phyloP scores from a whole-genome alignment of 1,140 invertebrate genomes.

The Oncopodura yosiiana region DNA sequence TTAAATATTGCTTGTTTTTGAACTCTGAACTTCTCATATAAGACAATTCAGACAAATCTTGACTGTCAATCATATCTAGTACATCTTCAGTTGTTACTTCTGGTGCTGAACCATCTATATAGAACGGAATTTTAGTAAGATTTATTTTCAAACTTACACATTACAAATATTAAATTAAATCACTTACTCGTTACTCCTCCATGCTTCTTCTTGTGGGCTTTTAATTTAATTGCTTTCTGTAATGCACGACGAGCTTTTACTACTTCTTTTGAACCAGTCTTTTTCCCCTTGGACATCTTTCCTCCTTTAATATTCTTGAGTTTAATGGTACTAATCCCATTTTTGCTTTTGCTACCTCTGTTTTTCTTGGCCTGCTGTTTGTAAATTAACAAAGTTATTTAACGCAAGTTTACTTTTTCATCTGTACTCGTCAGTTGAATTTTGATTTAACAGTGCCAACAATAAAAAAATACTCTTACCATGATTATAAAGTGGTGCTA shows the following conservation, averaged over 20 bases:
- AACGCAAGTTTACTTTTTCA: too few species aligned
- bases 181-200: background rate
- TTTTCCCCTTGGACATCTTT: conserved; percentile 30
- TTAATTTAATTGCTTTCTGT: conserved; percentile 9
- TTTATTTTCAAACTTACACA: background rate
- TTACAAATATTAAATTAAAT: background rate
- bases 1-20: conserved; percentile 9
- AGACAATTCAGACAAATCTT: conserved; percentile 5
- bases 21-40: background rate
- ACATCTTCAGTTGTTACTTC: conserved; percentile 17
- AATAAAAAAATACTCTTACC: too few species aligned
- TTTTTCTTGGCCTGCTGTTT: conserved; percentile 41
- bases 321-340: too few species aligned
- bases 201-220: conserved; percentile 7
- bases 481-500: too few species aligned
- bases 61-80: conserved; percentile 21
- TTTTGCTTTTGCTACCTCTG: background rate
- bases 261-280: conserved; percentile 17
- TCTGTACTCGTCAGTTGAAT: too few species aligned
- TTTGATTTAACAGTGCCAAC: too few species aligned
- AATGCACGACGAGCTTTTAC: conserved; percentile 22
- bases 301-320: conserved; percentile 30
- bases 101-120: background rate
- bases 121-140: background rate
- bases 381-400: too few species aligned